Evolutionary conservation across 2,797 vertebrate genomes (phyloP).

Genomic region (Amniataba percoides): DNA sequence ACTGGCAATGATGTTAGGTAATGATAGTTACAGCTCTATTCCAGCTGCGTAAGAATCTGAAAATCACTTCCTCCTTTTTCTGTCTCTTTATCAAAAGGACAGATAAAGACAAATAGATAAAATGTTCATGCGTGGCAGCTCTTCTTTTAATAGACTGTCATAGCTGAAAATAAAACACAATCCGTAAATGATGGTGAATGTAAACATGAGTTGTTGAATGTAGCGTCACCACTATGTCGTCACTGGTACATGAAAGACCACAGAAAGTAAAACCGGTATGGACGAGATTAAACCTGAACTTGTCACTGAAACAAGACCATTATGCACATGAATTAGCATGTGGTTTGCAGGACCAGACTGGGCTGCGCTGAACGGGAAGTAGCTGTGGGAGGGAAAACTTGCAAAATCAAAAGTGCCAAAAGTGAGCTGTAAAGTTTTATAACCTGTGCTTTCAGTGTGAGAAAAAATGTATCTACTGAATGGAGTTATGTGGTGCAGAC

Average conservation of each 20-base stretch:
- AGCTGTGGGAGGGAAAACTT: not conserved
- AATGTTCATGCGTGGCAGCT: not conserved
- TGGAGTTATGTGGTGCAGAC: not conserved
- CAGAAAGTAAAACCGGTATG: not conserved
- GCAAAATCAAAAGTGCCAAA: not conserved
- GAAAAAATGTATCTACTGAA: not conserved
- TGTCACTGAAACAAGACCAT: not conserved
- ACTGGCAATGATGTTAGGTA: not conserved
- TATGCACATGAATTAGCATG: not conserved
- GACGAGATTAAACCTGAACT: not conserved
- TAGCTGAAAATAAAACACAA: not conserved
- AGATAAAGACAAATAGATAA: no score
- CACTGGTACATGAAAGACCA: not conserved
- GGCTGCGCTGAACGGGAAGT: slow-evolving; percentile 3
- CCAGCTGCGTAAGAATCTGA: not conserved
- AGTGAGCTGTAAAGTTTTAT: not conserved
- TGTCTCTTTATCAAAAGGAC: not conserved
- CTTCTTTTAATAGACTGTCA: slow-evolving; percentile 9
- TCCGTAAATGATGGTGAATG: not conserved
- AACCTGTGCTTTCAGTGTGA: not conserved
- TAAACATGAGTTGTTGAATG: not conserved
- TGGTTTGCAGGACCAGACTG: not conserved
- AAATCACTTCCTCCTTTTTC: not conserved
- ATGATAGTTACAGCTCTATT: not conserved
- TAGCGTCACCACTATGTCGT: no score